Evolutionary conservation across 2,888 invertebrate species (phyloP).

Genomic region (Embidobia sp.): DNA sequence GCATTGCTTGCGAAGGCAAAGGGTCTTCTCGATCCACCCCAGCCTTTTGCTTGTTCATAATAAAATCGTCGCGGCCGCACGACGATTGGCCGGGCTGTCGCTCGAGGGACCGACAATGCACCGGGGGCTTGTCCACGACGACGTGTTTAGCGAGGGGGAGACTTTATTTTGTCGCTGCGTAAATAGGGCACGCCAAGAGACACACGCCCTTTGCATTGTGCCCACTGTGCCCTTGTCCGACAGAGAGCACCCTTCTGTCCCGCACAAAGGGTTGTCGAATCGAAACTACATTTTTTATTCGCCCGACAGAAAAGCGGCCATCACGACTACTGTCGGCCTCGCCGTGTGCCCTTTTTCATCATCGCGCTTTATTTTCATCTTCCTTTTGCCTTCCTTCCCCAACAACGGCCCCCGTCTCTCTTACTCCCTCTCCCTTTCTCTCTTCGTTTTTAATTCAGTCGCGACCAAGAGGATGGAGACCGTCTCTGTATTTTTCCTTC

Average conservation of each 20-base stretch:
- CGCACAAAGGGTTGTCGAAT: slow-evolving; percentile 76
- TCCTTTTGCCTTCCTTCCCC: slow-evolving; percentile 49
- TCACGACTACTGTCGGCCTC: slow-evolving; percentile 70
- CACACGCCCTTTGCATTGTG: slow-evolving; percentile 80
- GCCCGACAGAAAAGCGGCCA: slow-evolving; percentile 79
- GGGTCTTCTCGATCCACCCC: slow-evolving; percentile 70
- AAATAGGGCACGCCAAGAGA: slow-evolving; percentile 81
- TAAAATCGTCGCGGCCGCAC: slow-evolving; percentile 78
- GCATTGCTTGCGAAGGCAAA: slow-evolving; percentile 40
- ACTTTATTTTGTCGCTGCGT: slow-evolving; percentile 76
- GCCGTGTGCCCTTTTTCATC: slow-evolving; percentile 65
- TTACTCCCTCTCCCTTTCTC: slow-evolving; percentile 16
- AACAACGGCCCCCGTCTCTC: not conserved
- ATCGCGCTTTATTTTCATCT: slow-evolving; percentile 64
- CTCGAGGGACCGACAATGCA: slow-evolving; percentile 72
- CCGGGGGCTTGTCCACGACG: slow-evolving; percentile 75
- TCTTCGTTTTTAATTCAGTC: slow-evolving; percentile 53
- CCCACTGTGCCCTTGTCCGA: slow-evolving; percentile 70
- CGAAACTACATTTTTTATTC: slow-evolving; percentile 77
- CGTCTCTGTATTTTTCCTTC: slow-evolving; percentile 52
- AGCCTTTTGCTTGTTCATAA: slow-evolving; percentile 76
- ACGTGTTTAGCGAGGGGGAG: slow-evolving; percentile 67
- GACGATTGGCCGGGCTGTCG: slow-evolving; percentile 76
- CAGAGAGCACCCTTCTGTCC: slow-evolving; percentile 76
- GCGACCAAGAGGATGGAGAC: slow-evolving; percentile 30